A percentile compares a stretch with the other conserved stretches of the same genome.
These are phyloP conservation scores for Tiliqua scincoides DNA, from an alignment of 2,113 vertebrate genomes.

Conservation along the genomic window DNA sequence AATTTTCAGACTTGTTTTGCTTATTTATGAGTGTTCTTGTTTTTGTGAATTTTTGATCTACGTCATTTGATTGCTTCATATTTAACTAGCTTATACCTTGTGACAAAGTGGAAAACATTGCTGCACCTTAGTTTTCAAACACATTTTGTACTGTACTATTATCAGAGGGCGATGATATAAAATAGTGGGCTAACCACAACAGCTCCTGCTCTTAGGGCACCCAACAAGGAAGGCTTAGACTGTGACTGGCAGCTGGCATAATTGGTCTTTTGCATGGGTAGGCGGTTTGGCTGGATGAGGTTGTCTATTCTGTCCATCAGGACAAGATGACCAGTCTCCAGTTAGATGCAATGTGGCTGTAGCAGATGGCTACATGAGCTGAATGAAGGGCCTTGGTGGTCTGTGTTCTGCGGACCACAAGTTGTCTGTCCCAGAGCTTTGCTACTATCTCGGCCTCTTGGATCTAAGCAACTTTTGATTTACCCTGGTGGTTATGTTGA, in stretches of 20 bases:
- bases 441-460: not conserved
- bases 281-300: not conserved
- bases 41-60: not conserved
- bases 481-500: not conserved
- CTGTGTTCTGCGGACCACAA: not conserved
- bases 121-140: not conserved
- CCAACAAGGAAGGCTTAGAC: not conserved
- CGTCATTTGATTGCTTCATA: not conserved
- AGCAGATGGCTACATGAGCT: not conserved
- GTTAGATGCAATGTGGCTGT: not conserved
- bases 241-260: not conserved
- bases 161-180: not conserved
- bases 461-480: not conserved
- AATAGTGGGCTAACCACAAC: not conserved
- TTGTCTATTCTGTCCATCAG: not conserved
- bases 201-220: not conserved
- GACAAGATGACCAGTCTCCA: not conserved
- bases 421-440: not conserved
- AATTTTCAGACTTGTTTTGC: not conserved
- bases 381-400: not conserved
- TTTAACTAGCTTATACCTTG: not conserved
- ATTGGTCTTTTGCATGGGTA: not conserved
- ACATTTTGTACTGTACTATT: not conserved
- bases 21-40: not conserved
- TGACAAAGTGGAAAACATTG: not conserved